A percentile compares a stretch with the other conserved stretches of the same genome.
Evolutionary conservation across 2,113 vertebrate species (phyloP).

Genomic region (Ciconia maguari): DNA sequence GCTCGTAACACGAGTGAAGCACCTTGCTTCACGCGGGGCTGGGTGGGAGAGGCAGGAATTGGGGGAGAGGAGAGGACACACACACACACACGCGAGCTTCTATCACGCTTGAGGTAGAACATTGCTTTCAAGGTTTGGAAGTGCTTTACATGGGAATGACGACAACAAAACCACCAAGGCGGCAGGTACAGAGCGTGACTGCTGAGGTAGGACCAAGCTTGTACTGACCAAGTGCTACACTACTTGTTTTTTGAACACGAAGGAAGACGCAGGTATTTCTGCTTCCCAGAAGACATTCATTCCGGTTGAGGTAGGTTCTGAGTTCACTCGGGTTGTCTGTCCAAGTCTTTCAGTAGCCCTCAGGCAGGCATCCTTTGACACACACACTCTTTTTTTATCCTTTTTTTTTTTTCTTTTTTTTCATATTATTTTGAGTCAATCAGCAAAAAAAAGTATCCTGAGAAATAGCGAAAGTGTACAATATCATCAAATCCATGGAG

Average conservation of each 20-base stretch:
- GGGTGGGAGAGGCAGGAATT: background rate
- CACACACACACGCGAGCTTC: background rate
- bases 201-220: conserved; percentile 92
- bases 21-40: background rate
- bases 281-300: conserved; percentile 94
- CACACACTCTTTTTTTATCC: conserved; percentile 1
- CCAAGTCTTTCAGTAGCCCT: conserved; percentile 76
- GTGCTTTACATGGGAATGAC: conserved; percentile 82
- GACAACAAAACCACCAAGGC: conserved; percentile 10
- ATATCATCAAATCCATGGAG: background rate
- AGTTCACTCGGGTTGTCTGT: conserved; percentile 76
- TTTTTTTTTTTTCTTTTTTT: conserved; percentile 27
- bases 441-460: conserved; percentile 82
- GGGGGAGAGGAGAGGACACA: conserved; percentile 6
- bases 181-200: conserved; percentile 76
- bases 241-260: conserved; percentile 70
- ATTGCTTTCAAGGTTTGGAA: conserved; percentile 93
- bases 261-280: conserved; percentile 78
- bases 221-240: conserved; percentile 78
- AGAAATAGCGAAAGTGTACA: conserved; percentile 74
- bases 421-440: conserved; percentile 65
- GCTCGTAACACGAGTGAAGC: conserved; percentile 44
- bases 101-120: conserved; percentile 93
- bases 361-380: conserved; percentile 77
- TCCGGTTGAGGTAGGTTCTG: conserved; percentile 98